A percentile compares a stretch with the other conserved stretches of the same genome.
phyloP scores from a whole-genome alignment of 2,888 invertebrate species.

The Drosophila bunnanda region DNA sequence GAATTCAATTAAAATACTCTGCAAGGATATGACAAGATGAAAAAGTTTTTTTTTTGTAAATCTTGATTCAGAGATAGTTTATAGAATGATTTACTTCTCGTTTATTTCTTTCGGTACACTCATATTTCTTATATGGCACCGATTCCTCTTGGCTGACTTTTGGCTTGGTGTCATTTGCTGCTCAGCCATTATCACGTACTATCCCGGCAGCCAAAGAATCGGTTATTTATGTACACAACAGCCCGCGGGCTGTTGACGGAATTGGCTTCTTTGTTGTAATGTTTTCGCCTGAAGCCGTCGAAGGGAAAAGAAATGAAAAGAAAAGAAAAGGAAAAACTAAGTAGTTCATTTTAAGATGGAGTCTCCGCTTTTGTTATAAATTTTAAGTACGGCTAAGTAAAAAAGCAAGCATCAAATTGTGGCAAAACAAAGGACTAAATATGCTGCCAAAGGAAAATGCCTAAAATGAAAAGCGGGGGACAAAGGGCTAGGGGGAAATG shows the following conservation, averaged over 20 bases:
- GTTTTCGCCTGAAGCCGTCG: constrained; percentile 51
- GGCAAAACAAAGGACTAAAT: constrained; percentile 72
- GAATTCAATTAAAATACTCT: no score
- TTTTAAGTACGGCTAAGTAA: constrained; percentile 77
- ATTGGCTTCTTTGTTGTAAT: constrained; percentile 77
- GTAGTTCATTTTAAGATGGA: constrained; percentile 75
- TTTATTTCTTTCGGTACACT: background rate
- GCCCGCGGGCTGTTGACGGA: constrained; percentile 55
- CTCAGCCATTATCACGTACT: constrained; percentile 80
- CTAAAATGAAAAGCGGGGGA: constrained; percentile 70
- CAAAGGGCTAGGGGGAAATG: constrained; percentile 24
- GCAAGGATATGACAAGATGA: no score
- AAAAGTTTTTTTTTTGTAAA: no score
- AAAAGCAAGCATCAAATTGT: constrained; percentile 77
- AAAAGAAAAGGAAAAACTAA: constrained; percentile 58
- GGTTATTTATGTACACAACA: constrained; percentile 51
- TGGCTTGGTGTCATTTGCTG: constrained; percentile 73
- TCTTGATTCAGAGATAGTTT: no score
- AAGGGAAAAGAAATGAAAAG: constrained; percentile 18
- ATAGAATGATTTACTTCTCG: background rate
- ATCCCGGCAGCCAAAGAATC: constrained; percentile 50
- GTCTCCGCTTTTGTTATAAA: constrained; percentile 69
- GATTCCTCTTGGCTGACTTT: constrained; percentile 64
- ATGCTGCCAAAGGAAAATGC: constrained; percentile 61
- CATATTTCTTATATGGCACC: constrained; percentile 62